Evolutionary conservation across 1,140 invertebrate species (phyloP).

Genomic region (Anastatus disparis): DNA sequence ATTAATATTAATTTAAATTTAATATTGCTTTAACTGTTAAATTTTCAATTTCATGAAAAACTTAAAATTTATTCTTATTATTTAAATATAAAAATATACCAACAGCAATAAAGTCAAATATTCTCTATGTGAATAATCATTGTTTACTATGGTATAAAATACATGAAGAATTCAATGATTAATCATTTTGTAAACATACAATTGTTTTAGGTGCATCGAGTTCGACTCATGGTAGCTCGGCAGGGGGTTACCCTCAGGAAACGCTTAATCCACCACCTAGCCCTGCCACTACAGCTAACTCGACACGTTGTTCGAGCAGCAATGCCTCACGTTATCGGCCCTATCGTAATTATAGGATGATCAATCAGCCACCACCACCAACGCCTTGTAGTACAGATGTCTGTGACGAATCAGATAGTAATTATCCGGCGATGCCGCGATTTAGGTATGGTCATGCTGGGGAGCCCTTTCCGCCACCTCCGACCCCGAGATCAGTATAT

Average conservation of each 20-base stretch:
- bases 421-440: slow-evolving; percentile 66
- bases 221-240: slow-evolving; percentile 72
- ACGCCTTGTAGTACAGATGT: slow-evolving; percentile 95
- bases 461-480: slow-evolving; percentile 84
- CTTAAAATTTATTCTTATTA: too few relatives aligned
- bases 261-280: slow-evolving; percentile 90
- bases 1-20: too few relatives aligned
- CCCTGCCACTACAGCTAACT: slow-evolving; percentile 79
- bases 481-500: slow-evolving; percentile 83
- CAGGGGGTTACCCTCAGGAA: slow-evolving; percentile 78
- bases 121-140: too few relatives aligned
- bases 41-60: too few relatives aligned
- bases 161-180: background rate
- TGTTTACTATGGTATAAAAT: too few relatives aligned
- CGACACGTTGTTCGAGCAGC: slow-evolving; percentile 68
- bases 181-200: too few relatives aligned
- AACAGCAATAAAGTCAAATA: too few relatives aligned
- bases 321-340: slow-evolving; percentile 72
- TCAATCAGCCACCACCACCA: slow-evolving; percentile 88
- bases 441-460: slow-evolving; percentile 71
- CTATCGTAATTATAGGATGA: slow-evolving; percentile 80
- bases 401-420: slow-evolving; percentile 87
- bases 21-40: too few relatives aligned
- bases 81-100: too few relatives aligned
- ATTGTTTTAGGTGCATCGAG: slow-evolving; percentile 79